These are phyloP conservation scores for Darevskia mixta DNA, from an alignment of 2,797 vertebrate genomes.

Conservation along the genomic window DNA sequence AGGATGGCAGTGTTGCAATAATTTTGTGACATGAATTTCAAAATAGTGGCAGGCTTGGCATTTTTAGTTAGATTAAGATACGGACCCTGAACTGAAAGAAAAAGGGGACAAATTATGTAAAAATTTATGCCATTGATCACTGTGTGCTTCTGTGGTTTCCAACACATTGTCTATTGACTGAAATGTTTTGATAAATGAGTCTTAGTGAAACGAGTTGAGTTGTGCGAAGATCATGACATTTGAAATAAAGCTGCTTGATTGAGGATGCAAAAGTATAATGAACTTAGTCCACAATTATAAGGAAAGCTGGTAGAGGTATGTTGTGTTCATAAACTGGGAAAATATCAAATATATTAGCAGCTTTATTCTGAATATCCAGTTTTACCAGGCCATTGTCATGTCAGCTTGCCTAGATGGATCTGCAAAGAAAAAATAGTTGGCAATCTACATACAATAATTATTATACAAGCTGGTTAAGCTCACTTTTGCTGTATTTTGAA, in stretches of 20 bases:
- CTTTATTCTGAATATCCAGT: neutral
- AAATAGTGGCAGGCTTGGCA: constrained; percentile 45
- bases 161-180: neutral
- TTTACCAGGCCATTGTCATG: neutral
- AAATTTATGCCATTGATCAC: neutral
- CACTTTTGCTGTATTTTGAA: neutral
- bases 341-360: neutral
- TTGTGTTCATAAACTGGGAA: neutral
- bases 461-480: neutral
- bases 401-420: neutral
- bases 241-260: neutral
- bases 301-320: neutral
- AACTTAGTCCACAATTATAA: neutral
- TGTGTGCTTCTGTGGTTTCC: neutral
- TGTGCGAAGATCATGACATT: neutral
- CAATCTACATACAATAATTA: neutral
- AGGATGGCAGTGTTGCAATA: constrained; percentile 82
- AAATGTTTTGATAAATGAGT: neutral
- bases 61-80: constrained; percentile 19
- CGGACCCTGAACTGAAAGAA: constrained; percentile 26
- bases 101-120: constrained; percentile 16
- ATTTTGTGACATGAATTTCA: constrained; percentile 62
- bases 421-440: neutral
- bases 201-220: neutral
- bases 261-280: neutral